These are phyloP conservation scores for Tetraodon nigroviridis DNA, from an alignment of 2,113 vertebrate species.

Conservation along the genomic window DNA sequence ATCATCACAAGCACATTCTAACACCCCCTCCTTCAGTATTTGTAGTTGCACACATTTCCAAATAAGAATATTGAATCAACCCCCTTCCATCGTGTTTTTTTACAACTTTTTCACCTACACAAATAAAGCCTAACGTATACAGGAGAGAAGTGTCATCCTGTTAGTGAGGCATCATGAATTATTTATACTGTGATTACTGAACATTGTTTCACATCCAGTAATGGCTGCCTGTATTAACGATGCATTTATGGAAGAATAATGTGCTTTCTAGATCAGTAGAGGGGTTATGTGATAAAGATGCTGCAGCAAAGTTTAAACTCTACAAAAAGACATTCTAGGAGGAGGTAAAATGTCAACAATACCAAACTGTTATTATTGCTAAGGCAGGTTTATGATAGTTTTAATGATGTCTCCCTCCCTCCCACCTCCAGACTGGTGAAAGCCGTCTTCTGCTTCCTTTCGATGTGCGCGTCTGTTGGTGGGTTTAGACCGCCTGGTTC, in stretches of 20 bases:
- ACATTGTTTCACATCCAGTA: constrained; percentile 4
- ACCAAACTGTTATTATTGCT: too few species aligned
- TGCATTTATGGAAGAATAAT: not conserved
- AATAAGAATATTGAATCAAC: constrained; percentile 33
- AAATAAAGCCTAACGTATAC: not conserved
- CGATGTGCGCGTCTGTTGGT: too few species aligned
- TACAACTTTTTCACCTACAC: constrained; percentile 3
- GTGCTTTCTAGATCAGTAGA: not conserved
- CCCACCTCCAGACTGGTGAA: too few species aligned
- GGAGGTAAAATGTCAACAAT: too few species aligned
- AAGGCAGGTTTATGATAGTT: too few species aligned
- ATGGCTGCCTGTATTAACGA: not conserved
- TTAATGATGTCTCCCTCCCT: too few species aligned
- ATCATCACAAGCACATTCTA: constrained; percentile 55
- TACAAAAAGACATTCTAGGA: too few species aligned
- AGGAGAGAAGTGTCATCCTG: not conserved
- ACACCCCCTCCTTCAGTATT: constrained; percentile 1
- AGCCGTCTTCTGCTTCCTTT: too few species aligned
- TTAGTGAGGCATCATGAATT: constrained; percentile 8
- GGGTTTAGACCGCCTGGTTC: too few species aligned
- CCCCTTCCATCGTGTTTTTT: constrained; percentile 2
- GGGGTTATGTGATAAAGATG: not conserved
- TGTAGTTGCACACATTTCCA: constrained; percentile 27
- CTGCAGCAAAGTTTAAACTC: too few species aligned
- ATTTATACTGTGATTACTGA: constrained; percentile 18